These are phyloP conservation scores for Apodemia zela DNA, from an alignment of 2,888 invertebrate species.

Conservation along the genomic window DNA sequence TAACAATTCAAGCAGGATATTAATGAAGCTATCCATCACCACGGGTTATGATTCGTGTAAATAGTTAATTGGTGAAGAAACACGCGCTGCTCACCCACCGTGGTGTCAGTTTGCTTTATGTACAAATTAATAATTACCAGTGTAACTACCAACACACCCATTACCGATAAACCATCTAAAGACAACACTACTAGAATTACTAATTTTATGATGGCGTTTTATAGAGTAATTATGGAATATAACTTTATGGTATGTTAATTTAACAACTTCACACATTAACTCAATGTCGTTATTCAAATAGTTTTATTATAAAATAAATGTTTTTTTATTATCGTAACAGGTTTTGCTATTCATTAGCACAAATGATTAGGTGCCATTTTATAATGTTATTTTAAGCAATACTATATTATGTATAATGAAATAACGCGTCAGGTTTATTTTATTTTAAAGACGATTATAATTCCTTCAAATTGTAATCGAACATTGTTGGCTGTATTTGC, in stretches of 20 bases:
- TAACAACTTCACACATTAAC: constrained; percentile 57
- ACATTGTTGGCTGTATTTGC: too few species aligned
- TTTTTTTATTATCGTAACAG: constrained; percentile 4
- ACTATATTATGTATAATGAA: too few species aligned
- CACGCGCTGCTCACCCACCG: constrained; percentile 48
- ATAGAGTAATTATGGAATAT: constrained; percentile 61
- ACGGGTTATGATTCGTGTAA: constrained; percentile 27
- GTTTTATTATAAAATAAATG: constrained; percentile 12
- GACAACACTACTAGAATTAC: constrained; percentile 72
- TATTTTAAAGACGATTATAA: too few species aligned
- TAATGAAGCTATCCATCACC: constrained; percentile 20
- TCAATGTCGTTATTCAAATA: constrained; percentile 13
- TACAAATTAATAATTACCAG: constrained; percentile 67
- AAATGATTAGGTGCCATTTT: neutral
- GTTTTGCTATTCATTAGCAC: constrained; percentile 9
- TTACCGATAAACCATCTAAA: constrained; percentile 69
- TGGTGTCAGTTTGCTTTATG: constrained; percentile 56
- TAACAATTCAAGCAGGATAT: constrained; percentile 15
- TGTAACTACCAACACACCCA: constrained; percentile 41
- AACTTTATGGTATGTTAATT: constrained; percentile 61
- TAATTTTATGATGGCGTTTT: constrained; percentile 63
- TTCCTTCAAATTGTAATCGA: too few species aligned
- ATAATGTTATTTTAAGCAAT: neutral
- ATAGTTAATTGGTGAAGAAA: constrained; percentile 26
- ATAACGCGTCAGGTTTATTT: too few species aligned